Evolutionary conservation across 1,140 invertebrate species (phyloP), one percentile per base, ranked within the genome.

Genomic region (Sesamia nonagrioides): DNA sequence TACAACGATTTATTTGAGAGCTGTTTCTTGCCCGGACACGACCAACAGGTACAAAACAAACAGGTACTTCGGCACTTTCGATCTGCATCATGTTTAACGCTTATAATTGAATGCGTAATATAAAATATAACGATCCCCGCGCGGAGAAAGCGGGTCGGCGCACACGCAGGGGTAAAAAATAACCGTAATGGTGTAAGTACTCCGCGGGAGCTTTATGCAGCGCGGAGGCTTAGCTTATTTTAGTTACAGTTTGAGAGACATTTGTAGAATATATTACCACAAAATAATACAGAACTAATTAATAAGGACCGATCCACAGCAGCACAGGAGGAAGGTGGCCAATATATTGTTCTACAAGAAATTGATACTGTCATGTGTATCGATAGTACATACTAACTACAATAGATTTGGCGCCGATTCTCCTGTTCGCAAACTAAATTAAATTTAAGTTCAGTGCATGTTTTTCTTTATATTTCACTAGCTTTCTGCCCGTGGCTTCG

Each of bases 51-150:
- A n/a, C n/a, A n/a, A n/a, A n/a, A 6, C 15, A 52, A 52, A 52
- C 50, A 52, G 50, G 50, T 52, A 52, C 18, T 27, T 56, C 0
- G 18, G 61, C 37, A 66, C 61, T 66, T 66, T 56, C 69, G n/a
- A 72, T 18, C 35, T 4, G n/a, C n/a, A 18, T 48, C 8, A 52
- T 72, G 48, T 35, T 63, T 40, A 18, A 72, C 27, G 6, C 21
- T 33, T 74, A 74, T 74, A 74, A 74, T 74, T 45, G 11, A 60
- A 73, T 58, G 37, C 71, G 18, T 73, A 58, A 58, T 66, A 66
- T 66, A 73, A 40, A 27, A 54, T 61, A 60, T 56, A 74, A 17
- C 50, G 54, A 72, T 48, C 61, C 37, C 61, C 33, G 35, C 69
- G 71, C 18, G 56, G 72, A 45, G 72, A 74, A 74, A 74, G 72